Evolutionary conservation across 2,888 invertebrate species (phyloP), one percentile per base, ranked within the genome.

Genomic region (Drosophila hawaiiensis): DNA sequence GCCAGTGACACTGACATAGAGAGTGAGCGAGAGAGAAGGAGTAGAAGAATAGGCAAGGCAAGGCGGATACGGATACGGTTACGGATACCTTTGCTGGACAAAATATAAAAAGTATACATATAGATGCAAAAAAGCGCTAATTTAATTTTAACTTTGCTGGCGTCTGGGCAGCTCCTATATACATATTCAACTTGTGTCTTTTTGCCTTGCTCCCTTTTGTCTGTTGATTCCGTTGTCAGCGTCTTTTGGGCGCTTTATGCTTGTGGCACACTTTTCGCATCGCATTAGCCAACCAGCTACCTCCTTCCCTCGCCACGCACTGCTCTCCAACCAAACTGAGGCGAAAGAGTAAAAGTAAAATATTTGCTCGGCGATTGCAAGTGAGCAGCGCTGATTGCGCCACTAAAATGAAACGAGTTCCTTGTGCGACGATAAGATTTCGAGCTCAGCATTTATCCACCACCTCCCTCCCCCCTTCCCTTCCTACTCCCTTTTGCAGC

Each of bases 301-400:
- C 16, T 33, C 16, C 6, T 0, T 12, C 4, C 47, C 22, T 29
- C 29, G n/a, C 19, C 25, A 1, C 4, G 0, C 6, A 12, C 19
- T n/a, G 2, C 37, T 37, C 3, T 3, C 6, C 14, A 67, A 66
- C 39, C 25, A 19, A 61, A 62, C 53, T 47, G 52, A 63, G 66
- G 73, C 77, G 71, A 84, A 89, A 89, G 89, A 87, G 85, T 84
- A 86, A 89, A 85, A 89, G 85, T 85, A 85, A 85, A 86, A 86
- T 86, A 86, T 86, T 86, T 86, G 90, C 83, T 75, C 76, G 87
- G 86, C 74, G 81, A 89, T 89, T 82, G 86, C 85, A 90, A 86
- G 90, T 86, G 86, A 89, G 68, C 86, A 86, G 77, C 90, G 80
- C 90, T 86, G 86, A 86, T 86, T 86, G 86, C 81, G 88, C 83